These are phyloP conservation scores for Umimayanthus chanpuru DNA, from an alignment of 92 coral and sea anemone species.

Conservation along the genomic window DNA sequence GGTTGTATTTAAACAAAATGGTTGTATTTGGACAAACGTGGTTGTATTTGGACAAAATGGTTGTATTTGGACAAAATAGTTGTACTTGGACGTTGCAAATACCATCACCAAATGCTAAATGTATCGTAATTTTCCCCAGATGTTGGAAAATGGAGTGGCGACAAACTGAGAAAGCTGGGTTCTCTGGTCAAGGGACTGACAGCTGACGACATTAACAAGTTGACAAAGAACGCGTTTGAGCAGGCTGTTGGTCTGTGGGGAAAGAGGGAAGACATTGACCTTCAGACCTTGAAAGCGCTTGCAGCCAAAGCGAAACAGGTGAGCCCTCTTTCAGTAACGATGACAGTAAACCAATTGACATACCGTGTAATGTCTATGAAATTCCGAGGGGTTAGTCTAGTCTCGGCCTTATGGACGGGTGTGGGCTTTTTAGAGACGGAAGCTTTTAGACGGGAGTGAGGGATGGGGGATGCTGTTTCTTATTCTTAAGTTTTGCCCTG, in stretches of 20 bases:
- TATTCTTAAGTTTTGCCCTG: too few species aligned
- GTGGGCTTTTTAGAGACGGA: too few species aligned
- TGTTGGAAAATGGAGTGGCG: slow-evolving; percentile 86
- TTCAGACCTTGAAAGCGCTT: slow-evolving; percentile 76
- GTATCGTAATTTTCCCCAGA: slow-evolving; percentile 45
- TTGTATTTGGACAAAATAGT: too few species aligned
- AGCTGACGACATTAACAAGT: slow-evolving; percentile 62
- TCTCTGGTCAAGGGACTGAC: slow-evolving; percentile 87
- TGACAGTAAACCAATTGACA: too few species aligned
- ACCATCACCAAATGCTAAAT: not conserved
- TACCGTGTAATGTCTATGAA: too few species aligned
- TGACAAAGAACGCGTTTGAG: slow-evolving; percentile 76
- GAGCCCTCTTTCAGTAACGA: not conserved
- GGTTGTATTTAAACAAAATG: too few species aligned
- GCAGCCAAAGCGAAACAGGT: slow-evolving; percentile 86
- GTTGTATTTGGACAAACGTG: too few species aligned
- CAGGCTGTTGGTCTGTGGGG: slow-evolving; percentile 95
- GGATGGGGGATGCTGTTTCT: too few species aligned
- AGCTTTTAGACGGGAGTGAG: too few species aligned
- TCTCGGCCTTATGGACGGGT: too few species aligned
- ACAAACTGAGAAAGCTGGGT: slow-evolving; percentile 82
- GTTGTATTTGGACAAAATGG: too few species aligned
- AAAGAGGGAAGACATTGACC: slow-evolving; percentile 66
- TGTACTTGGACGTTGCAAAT: too few species aligned
- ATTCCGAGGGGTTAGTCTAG: not conserved